Evolutionary conservation across 2,888 invertebrate genomes (phyloP), one percentile per base, ranked within the genome.

Genomic region (Drosophila neonasuta): DNA sequence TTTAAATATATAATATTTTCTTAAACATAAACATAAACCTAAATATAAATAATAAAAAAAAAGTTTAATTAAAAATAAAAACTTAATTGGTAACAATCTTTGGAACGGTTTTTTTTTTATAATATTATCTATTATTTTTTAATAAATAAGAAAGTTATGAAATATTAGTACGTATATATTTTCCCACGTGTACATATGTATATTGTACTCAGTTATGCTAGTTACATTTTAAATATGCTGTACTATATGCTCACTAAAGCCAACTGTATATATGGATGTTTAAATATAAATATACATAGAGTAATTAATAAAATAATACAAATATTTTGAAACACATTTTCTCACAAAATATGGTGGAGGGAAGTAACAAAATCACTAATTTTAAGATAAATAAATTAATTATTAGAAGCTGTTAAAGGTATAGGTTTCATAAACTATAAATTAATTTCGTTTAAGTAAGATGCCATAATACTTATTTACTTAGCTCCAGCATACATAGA

Each of bases 381-480:
- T 59, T 6, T n/a, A 36, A 44, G 42, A 60, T 51, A 45, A 4
- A 54, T 51, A 61, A 24, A 20, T 60, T 67, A 15, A 24, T 54
- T 39, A 44, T 49, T 17, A 24, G 49, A 51, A 39, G 13, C 15
- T 56, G 32, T 42, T 44, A 63, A 68, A 50, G 36, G 34, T 73
- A 57, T 42, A 29, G 52, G 54, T 59, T 34, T 58, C 57, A 17
- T 57, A 13, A 42, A 45, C 59, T 44, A 52, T 42, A 72, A 60
- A 61, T 60, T 11, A 68, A 67, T 68, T 68, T 62, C 69, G 45
- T 70, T 79, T 65, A 81, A 87, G 84, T 88, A 90, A 90, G 90
- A 90, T 90, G 88, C 90, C 90, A 90, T 90, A 90, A 90, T 90
- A 90, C 90, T 90, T 90, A 89, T 90, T 88, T 90, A 91, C 90